A percentile compares a stretch with the other conserved stretches of the same genome.
These are phyloP conservation scores for Cettia cetti DNA, from an alignment of 2,113 vertebrate genomes.

Conservation along the genomic window DNA sequence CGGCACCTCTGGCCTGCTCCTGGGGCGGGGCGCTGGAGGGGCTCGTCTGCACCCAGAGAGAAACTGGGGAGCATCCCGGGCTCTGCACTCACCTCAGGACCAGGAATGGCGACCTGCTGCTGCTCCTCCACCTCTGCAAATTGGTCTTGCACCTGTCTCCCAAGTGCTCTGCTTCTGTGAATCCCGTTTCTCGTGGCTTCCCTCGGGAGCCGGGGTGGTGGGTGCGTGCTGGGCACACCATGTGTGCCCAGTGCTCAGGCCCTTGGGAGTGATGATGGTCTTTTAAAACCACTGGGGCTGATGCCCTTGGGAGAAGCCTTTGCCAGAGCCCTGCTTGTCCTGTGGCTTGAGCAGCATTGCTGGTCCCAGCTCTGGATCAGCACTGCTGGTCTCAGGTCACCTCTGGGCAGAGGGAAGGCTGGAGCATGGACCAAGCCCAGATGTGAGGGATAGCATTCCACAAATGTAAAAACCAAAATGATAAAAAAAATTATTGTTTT, in stretches of 20 bases:
- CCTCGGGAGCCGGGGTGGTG: rapidly evolving
- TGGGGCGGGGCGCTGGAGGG: rapidly evolving
- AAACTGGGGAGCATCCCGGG: rapidly evolving
- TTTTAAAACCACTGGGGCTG: not conserved
- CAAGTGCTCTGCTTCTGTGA: not conserved
- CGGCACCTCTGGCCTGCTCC: not conserved
- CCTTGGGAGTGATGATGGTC: rapidly evolving
- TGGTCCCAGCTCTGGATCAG: not conserved
- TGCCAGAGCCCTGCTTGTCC: not conserved
- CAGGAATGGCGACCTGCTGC: rapidly evolving
- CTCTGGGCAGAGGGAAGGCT: not conserved
- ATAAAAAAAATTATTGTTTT: no score
- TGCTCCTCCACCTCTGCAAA: not conserved
- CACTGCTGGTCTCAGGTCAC: not conserved
- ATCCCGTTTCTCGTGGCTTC: not conserved
- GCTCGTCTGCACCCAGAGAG: rapidly evolving
- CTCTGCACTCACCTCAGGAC: rapidly evolving
- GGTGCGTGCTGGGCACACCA: rapidly evolving
- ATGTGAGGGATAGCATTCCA: rapidly evolving
- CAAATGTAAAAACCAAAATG: not conserved
- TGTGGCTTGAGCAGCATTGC: not conserved
- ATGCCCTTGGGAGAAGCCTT: not conserved
- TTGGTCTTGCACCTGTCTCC: rapidly evolving
- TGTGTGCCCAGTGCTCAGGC: not conserved
- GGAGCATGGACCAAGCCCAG: rapidly evolving